These are phyloP conservation scores for Empidonax alnorum DNA, from an alignment of 2,113 vertebrate species.

Conservation along the genomic window DNA sequence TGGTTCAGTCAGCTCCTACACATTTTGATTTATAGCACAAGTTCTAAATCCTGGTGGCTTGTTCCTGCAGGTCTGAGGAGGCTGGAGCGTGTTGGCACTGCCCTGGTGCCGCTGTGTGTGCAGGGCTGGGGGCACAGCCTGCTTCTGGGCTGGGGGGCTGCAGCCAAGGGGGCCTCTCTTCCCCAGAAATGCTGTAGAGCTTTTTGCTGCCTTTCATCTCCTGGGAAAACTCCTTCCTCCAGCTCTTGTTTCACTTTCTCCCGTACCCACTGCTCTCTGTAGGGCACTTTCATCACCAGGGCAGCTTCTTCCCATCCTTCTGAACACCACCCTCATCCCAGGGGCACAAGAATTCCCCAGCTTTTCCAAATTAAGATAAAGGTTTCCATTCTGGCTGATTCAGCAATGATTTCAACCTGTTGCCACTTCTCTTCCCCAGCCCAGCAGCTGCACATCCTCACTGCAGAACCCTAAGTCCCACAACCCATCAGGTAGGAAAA, in stretches of 20 bases:
- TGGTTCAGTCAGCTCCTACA: not conserved
- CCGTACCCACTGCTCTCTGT: not conserved
- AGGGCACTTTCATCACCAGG: slow-evolving; percentile 62
- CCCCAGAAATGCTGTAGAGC: not conserved
- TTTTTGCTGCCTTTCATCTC: not conserved
- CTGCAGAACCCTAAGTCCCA: slow-evolving; percentile 69
- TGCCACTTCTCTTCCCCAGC: slow-evolving; percentile 50
- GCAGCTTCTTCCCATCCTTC: slow-evolving; percentile 61
- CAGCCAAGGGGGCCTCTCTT: not conserved
- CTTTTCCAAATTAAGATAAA: slow-evolving; percentile 64
- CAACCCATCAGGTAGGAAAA: slow-evolving; percentile 75
- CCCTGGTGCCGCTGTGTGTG: not conserved
- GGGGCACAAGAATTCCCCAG: slow-evolving; percentile 59
- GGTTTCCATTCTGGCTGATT: slow-evolving; percentile 38
- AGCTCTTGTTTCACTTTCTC: not conserved
- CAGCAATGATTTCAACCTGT: slow-evolving; percentile 62
- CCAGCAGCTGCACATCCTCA: slow-evolving; percentile 52
- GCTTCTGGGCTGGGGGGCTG: not conserved
- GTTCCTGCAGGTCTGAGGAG: not conserved
- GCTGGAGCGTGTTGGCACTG: not conserved
- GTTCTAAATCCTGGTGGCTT: not conserved
- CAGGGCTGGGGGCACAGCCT: not conserved
- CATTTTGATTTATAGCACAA: not conserved
- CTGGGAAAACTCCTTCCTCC: not conserved
- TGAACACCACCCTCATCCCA: slow-evolving; percentile 60